phyloP scores from a whole-genome alignment of 2,888 invertebrate species.

The Endotricha flammealis region DNA sequence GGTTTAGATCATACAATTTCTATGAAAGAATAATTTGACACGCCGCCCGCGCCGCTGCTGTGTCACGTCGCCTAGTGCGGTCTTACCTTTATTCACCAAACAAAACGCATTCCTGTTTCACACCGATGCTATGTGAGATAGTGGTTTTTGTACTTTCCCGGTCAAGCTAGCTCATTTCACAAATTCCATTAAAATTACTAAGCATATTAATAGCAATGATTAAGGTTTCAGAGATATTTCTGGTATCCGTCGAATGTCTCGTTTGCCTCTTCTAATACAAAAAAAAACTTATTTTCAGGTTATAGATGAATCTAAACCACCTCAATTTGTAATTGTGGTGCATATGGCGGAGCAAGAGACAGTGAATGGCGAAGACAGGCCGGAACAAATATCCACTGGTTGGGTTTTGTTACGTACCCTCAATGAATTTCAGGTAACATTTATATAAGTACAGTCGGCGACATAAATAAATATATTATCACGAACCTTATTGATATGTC shows the following conservation, averaged over 20 bases:
- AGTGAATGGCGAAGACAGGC: slow-evolving; percentile 67
- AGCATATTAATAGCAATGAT: no score
- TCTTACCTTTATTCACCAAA: no score
- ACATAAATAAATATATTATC: background rate
- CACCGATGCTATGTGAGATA: slow-evolving; percentile 1
- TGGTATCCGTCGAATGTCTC: no score
- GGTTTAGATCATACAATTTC: no score
- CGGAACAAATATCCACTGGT: slow-evolving; percentile 70
- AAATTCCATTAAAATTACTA: no score
- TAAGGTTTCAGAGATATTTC: no score
- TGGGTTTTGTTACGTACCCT: slow-evolving; percentile 76
- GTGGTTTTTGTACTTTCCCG: slow-evolving; percentile 3
- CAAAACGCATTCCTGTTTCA: no score
- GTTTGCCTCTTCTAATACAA: no score
- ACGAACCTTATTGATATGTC: background rate
- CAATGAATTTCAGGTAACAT: slow-evolving; percentile 78
- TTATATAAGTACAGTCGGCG: background rate
- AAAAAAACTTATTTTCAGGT: slow-evolving; percentile 56
- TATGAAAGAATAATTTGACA: no score
- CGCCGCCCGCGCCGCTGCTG: no score
- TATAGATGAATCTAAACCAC: slow-evolving; percentile 81
- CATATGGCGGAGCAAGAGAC: slow-evolving; percentile 83
- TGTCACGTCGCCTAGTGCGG: no score
- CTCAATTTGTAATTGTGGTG: slow-evolving; percentile 88
- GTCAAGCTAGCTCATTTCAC: no score